Evolutionary conservation across 2,888 invertebrate species (phyloP).

Genomic region (Diploptera punctata): DNA sequence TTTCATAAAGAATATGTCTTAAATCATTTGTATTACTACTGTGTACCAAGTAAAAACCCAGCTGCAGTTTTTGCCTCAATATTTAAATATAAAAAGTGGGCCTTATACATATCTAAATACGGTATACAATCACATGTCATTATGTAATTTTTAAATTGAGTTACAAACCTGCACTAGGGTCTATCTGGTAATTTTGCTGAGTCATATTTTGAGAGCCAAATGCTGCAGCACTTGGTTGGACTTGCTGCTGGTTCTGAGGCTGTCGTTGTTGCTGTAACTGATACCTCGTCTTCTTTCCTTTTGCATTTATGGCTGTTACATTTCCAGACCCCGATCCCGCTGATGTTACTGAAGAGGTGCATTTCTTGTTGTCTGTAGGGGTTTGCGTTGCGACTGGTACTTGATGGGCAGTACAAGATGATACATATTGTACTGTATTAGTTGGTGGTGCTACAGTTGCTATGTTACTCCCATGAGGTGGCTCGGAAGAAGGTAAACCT

Average conservation of each 20-base stretch:
- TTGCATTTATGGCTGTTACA: constrained; percentile 50
- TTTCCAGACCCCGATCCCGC: constrained; percentile 45
- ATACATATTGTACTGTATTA: constrained; percentile 46
- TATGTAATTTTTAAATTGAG: neutral
- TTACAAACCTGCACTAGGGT: constrained; percentile 58
- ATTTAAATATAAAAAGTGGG: too few species aligned
- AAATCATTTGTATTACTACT: too few species aligned
- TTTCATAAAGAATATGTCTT: too few species aligned
- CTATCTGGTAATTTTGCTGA: constrained; percentile 56
- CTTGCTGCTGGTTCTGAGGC: constrained; percentile 31
- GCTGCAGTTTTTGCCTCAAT: too few species aligned
- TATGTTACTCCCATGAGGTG: neutral
- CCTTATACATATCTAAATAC: too few species aligned
- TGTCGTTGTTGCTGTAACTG: constrained; percentile 48
- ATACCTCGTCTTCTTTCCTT: constrained; percentile 55
- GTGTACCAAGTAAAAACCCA: too few species aligned
- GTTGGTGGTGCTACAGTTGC: neutral
- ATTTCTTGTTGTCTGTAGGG: constrained; percentile 55
- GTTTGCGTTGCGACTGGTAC: constrained; percentile 71
- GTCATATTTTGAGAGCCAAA: constrained; percentile 54
- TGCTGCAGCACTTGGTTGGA: constrained; percentile 46
- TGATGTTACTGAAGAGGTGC: constrained; percentile 30
- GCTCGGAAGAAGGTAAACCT: constrained; percentile 48
- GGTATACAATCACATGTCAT: neutral
- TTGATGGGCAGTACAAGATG: constrained; percentile 55